phyloP scores from a whole-genome alignment of 2,113 vertebrate genomes.

The Dromas ardeola region DNA sequence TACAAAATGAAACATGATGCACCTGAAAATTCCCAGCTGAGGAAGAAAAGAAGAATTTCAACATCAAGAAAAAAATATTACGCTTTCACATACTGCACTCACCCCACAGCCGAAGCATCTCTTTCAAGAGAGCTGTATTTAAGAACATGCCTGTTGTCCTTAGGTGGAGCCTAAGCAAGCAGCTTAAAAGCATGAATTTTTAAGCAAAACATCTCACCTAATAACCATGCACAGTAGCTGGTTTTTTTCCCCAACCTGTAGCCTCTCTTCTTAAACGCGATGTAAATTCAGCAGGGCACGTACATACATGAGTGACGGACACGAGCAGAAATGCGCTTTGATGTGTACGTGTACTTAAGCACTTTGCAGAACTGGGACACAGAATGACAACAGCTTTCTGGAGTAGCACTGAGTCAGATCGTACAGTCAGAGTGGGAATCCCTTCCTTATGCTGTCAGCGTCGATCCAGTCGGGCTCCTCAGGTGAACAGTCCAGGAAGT shows the following conservation, averaged over 20 bases:
- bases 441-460: neutral
- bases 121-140: neutral
- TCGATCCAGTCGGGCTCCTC: neutral
- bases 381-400: conserved; percentile 12
- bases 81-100: neutral
- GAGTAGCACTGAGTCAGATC: neutral
- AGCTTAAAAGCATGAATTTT: neutral
- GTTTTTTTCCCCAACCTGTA: neutral
- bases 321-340: neutral
- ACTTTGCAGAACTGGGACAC: conserved; percentile 16
- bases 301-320: neutral
- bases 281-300: neutral
- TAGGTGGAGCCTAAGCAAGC: neutral
- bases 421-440: neutral
- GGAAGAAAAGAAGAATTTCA: neutral
- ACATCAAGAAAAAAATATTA: neutral
- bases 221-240: neutral
- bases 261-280: neutral
- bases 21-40: neutral
- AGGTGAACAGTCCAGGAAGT: neutral
- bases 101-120: neutral
- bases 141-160: neutral
- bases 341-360: neutral
- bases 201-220: neutral
- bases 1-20: neutral